These are phyloP conservation scores for Formica selysi DNA, from an alignment of 1,140 invertebrate genomes.

Conservation along the genomic window DNA sequence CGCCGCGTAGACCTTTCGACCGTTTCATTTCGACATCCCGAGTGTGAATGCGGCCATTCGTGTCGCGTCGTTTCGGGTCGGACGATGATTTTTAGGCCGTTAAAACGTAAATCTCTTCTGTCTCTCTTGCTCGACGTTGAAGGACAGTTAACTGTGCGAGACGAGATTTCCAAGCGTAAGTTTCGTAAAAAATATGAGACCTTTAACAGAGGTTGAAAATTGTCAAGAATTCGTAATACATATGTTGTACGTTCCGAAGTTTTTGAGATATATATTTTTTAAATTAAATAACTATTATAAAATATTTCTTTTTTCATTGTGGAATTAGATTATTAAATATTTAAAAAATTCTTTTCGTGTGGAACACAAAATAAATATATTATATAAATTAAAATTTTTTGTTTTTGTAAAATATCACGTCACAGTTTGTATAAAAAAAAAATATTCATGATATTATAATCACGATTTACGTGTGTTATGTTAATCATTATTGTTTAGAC, in stretches of 20 bases:
- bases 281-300: background rate
- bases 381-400: constrained; percentile 11
- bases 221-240: background rate
- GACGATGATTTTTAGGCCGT: constrained; percentile 29
- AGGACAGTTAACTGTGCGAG: constrained; percentile 5
- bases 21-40: constrained; percentile 62
- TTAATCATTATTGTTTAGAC: constrained; percentile 25
- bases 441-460: background rate
- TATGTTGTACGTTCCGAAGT: background rate
- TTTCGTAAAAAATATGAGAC: background rate
- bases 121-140: background rate
- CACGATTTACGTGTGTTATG: constrained; percentile 1
- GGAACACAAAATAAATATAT: background rate
- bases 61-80: constrained; percentile 10
- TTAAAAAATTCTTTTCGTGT: background rate
- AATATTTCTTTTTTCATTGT: background rate
- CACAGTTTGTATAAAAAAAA: background rate
- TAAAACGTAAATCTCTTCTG: constrained; percentile 26
- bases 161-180: background rate
- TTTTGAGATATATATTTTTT: background rate
- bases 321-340: background rate
- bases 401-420: background rate
- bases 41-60: constrained; percentile 8
- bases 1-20: constrained; percentile 40
- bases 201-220: background rate